phyloP scores from a whole-genome alignment of 2,797 vertebrate genomes.

The Phyllotis vaccarum region DNA sequence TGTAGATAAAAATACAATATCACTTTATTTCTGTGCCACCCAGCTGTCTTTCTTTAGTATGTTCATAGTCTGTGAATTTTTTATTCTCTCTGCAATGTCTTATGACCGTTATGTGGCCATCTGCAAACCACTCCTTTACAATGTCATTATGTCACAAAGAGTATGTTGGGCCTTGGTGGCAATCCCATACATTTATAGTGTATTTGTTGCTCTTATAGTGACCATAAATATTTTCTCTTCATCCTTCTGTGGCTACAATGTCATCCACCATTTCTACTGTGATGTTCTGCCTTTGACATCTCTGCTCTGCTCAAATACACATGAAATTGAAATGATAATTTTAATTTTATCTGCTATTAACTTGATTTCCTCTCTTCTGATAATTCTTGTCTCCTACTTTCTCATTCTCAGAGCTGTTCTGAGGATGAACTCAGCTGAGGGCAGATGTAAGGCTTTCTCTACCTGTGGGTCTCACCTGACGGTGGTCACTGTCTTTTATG shows the following conservation, averaged over 20 bases:
- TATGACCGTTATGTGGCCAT: neutral
- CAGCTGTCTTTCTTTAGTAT: neutral
- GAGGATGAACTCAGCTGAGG: neutral
- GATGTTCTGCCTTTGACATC: slow-evolving; percentile 62
- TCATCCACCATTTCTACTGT: slow-evolving; percentile 68
- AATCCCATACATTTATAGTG: neutral
- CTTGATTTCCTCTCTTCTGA: slow-evolving; percentile 44
- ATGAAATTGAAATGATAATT: slow-evolving; percentile 58
- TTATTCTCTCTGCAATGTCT: slow-evolving; percentile 64
- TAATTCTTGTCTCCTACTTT: slow-evolving; percentile 67
- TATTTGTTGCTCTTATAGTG: neutral
- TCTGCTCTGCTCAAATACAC: slow-evolving; percentile 54
- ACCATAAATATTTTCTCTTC: slow-evolving; percentile 45
- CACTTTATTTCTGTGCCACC: neutral
- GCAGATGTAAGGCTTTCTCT: slow-evolving; percentile 32
- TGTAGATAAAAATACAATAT: slow-evolving; percentile 26
- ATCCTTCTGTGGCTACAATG: slow-evolving; percentile 55
- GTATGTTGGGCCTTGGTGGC: neutral
- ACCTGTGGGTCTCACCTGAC: slow-evolving; percentile 58
- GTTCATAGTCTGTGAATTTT: slow-evolving; percentile 50
- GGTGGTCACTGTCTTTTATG: slow-evolving; percentile 29
- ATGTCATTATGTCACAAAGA: neutral
- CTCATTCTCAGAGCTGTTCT: neutral
- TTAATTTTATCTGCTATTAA: slow-evolving; percentile 52
- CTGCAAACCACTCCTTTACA: neutral